Percentiles rank a stretch among this genome's conserved stretches.
Conservation (phyloP, 1,140 invertebrate genomes). For the Kradibia gibbosae region DNA sequence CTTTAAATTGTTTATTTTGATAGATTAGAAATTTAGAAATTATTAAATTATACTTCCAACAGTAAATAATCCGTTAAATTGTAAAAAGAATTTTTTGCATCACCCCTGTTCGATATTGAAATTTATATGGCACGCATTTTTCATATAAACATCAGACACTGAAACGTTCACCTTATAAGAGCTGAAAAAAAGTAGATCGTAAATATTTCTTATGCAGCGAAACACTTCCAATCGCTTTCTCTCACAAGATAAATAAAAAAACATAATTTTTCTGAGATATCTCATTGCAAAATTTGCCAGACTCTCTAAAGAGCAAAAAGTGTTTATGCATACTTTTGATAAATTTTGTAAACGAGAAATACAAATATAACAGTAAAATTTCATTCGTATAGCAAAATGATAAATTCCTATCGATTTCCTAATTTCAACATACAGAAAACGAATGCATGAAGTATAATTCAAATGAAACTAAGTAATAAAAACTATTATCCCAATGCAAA, state of each 20-base stretch:
- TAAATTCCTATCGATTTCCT: neutral
- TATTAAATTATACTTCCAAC: too few species aligned
- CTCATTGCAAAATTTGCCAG: neutral
- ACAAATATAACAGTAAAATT: neutral
- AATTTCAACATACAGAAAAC: too few species aligned
- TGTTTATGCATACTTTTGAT: neutral
- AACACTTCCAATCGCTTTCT: conserved; percentile 26
- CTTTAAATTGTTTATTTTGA: too few species aligned
- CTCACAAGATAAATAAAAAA: conserved; percentile 3
- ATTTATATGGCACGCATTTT: neutral
- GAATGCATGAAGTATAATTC: too few species aligned
- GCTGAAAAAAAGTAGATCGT: neutral
- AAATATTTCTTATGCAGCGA: conserved; percentile 23
- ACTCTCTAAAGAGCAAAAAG: conserved; percentile 7
- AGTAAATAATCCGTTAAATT: too few species aligned
- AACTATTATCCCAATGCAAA: too few species aligned
- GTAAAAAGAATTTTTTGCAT: too few species aligned
- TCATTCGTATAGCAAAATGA: neutral
- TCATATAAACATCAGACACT: neutral
- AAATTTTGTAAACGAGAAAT: neutral
- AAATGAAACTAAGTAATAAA: too few species aligned
- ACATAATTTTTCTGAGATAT: neutral
- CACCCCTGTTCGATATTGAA: too few species aligned
- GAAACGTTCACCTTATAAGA: neutral
- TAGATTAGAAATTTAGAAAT: too few species aligned